phyloP scores from a whole-genome alignment of 2,113 vertebrate genomes.

The Chionodraco myersi region DNA sequence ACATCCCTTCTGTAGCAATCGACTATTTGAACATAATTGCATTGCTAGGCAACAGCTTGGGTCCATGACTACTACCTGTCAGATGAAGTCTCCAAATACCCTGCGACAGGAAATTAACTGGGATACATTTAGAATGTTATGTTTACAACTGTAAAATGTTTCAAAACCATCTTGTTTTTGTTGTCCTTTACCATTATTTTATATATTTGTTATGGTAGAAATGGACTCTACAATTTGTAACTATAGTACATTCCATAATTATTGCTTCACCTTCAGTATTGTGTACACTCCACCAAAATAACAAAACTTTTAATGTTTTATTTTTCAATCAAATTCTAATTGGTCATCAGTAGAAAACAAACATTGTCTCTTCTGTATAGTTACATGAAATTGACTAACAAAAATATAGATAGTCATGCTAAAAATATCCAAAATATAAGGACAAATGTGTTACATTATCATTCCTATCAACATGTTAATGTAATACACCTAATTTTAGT shows the following conservation, averaged over 20 bases:
- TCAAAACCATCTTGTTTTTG: neutral
- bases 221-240: neutral
- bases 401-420: neutral
- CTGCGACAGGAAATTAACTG: no score
- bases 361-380: conserved; percentile 3
- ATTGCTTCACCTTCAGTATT: conserved; percentile 12
- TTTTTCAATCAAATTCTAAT: conserved; percentile 6
- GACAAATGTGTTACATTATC: neutral
- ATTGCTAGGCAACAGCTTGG: no score
- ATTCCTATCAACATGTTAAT: conserved; percentile 8
- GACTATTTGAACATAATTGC: no score
- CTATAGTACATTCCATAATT: conserved; percentile 38
- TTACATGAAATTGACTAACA: conserved; percentile 26
- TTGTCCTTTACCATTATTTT: conserved; percentile 1
- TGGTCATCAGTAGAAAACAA: conserved; percentile 25
- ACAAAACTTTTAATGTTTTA: neutral
- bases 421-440: conserved; percentile 16
- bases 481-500: neutral
- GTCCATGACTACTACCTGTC: no score
- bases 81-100: no score
- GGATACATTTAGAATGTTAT: no score
- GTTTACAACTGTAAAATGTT: no score
- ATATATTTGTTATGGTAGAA: conserved; percentile 3
- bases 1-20: neutral
- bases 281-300: conserved; percentile 14